Evolutionary conservation across 2,797 vertebrate genomes (phyloP).

Genomic region (Enteromius fasciolatus): DNA sequence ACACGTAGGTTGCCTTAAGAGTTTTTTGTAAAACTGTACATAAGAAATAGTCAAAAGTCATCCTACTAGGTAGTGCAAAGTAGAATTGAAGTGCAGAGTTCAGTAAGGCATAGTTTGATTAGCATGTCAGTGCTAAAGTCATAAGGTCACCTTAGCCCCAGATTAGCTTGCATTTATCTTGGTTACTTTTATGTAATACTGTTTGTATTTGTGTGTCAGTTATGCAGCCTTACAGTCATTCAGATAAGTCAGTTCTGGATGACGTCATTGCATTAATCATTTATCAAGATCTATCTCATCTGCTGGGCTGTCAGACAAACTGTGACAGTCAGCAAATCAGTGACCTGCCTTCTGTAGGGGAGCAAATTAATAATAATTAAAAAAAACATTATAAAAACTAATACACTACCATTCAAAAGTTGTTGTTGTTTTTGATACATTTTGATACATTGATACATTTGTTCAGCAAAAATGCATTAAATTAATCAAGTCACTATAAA

Average conservation of each 20-base stretch:
- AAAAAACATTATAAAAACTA: background rate
- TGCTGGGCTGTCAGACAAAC: background rate
- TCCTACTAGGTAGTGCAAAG: background rate
- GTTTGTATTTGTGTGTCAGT: slow-evolving; percentile 13
- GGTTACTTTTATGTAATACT: slow-evolving; percentile 20
- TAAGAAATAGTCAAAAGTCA: background rate
- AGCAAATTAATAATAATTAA: background rate
- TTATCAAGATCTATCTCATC: background rate
- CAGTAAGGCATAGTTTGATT: background rate
- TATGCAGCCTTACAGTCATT: background rate
- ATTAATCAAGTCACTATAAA: background rate
- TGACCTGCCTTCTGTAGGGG: background rate
- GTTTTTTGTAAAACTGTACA: background rate
- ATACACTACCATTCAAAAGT: background rate
- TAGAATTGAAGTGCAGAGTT: background rate
- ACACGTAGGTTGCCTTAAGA: background rate
- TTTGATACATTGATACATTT: background rate
- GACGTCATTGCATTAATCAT: slow-evolving; percentile 13
- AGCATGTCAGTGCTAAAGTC: slow-evolving; percentile 6
- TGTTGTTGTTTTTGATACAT: background rate
- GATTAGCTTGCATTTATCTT: slow-evolving; percentile 22
- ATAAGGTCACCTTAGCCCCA: background rate
- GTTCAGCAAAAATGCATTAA: background rate
- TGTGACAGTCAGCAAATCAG: background rate
- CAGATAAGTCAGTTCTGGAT: slow-evolving; percentile 6